Evolutionary conservation across 64 coral and sea anemone genomes (phyloP).

Genomic region (Dendrophyllia cribrosa): DNA sequence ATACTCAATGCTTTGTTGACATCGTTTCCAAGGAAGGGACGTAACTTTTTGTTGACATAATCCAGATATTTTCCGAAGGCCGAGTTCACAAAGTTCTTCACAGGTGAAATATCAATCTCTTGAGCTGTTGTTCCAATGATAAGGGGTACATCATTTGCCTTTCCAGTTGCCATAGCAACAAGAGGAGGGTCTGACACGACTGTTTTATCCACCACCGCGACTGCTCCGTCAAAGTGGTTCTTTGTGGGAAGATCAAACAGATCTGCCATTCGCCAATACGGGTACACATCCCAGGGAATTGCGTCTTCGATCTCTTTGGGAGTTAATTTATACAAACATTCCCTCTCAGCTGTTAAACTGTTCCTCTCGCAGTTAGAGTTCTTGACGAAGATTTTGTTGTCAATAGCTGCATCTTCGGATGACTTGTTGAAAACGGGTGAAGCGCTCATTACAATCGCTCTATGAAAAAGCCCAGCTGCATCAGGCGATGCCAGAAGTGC

Average conservation of each 20-base stretch:
- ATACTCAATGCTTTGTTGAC: slow-evolving; percentile 16
- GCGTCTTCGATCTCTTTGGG: slow-evolving; percentile 36
- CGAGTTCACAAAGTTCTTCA: slow-evolving; percentile 42
- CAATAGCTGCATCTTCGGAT: slow-evolving; percentile 61
- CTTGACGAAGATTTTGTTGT: slow-evolving; percentile 75
- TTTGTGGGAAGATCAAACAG: slow-evolving; percentile 70
- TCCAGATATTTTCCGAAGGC: not conserved
- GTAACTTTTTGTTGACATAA: slow-evolving; percentile 50
- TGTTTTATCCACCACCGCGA: slow-evolving; percentile 80
- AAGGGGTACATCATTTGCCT: slow-evolving; percentile 81
- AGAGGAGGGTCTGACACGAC: slow-evolving; percentile 66
- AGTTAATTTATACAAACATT: slow-evolving; percentile 51
- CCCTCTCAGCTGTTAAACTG: not conserved
- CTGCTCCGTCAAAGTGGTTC: slow-evolving; percentile 47
- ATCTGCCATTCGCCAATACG: slow-evolving; percentile 61
- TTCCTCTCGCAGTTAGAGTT: slow-evolving; percentile 27
- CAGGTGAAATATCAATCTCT: slow-evolving; percentile 45
- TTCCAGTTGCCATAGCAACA: slow-evolving; percentile 62
- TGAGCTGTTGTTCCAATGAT: slow-evolving; percentile 85
- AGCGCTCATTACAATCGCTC: slow-evolving; percentile 52
- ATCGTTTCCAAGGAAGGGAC: slow-evolving; percentile 55
- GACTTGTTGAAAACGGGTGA: slow-evolving; percentile 63
- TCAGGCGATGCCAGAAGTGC: slow-evolving; percentile 39
- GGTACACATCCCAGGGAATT: slow-evolving; percentile 89
- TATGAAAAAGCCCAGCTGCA: slow-evolving; percentile 57